Base-by-base conservation (phyloP, 2,888 invertebrate genomes). In the Steromphala cineraria region DNA sequence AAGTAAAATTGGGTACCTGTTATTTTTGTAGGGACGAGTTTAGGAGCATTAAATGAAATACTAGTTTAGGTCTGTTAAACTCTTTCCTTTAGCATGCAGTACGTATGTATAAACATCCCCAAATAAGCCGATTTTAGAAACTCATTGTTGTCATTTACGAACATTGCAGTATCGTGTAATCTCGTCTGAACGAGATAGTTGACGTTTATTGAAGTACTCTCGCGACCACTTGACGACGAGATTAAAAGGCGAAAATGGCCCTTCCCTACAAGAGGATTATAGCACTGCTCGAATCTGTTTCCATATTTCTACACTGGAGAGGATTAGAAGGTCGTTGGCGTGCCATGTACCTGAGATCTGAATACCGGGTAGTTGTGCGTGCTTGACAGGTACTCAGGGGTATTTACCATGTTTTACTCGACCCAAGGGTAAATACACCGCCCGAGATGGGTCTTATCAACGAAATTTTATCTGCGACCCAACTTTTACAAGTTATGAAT, bases 341-440 rank as follows among this genome's bases (percentile, higher is more conserved):
- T 36, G 71, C 36, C 71, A n/a, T 31, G 71, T 71, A 71, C 31
- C 36, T 3, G 8, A n/a, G 71, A 71, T 31, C 36, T 40, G 17
- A 71, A 31, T 36, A 19, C 71, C 40, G 15, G 31, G 31, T 36
- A n/a, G 71, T 17, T n/a, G 36, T 31, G 31, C 71, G 71, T 71
- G 71, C 71, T 40, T 19, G 71, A 31, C 40, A 17, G 36, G 31
- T 36, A 71, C 28, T 40, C 19, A 17, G 13, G 71, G 71, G 71
- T 71, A 71, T 71, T 71, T 71, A 19, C 40, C 10, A 17, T 71
- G 71, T 71, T 71, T 71, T 71, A 36, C 71, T 71, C 71, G 71
- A 71, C 71, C 71, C 71, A 17, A 36, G 24, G 71, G 36, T 71
- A 71, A 71, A 71, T 71, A 71, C 71, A 36, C 71, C 71, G 71